Base-by-base conservation (phyloP, 2,113 vertebrate genomes). In the Pipa parva region DNA sequence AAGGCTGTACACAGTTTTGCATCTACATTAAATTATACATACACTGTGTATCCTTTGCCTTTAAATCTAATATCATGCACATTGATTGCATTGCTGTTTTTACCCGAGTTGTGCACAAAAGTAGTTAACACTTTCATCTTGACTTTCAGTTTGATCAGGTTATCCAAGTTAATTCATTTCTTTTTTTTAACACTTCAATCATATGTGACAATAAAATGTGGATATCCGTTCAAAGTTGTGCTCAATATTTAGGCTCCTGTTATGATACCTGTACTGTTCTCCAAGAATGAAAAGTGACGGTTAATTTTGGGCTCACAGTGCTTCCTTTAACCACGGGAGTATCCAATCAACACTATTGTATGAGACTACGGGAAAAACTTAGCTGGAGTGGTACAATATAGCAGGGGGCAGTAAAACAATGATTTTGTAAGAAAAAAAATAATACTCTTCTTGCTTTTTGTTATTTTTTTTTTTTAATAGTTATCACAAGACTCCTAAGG, bases 311-410 rank as follows among this genome's bases (percentile, higher is more conserved):
- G 15, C 63, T 48, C 37, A 39, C 37, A 20, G 27, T 10, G 52
- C 48, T 58, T 66, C 20, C 52, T 49, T 33, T 58, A 58, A 33
- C 39, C 63, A 33, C 63, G 58, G 37, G 63, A 58, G 10, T 18
- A 66, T 58, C 52, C 55, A 58, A 66, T 66, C 39, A 66, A 66
- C 63, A 66, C 63, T 49, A 66, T 57, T 58, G 52, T 58, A 66
- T 39, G 45, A 66, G 54, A 58, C 28, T 45, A 21, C 48, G 58
- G 42, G 45, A 49, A 55, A 58, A 37, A 42, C 42, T 55, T 66
- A 48, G 26, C 63, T 58, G 54, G 26, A 29, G 36, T 46, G 17
- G 15, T 45, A 45, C 26, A n/a, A 21, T 64, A 56, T 66, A 57
- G 63, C 18, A 66, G 26, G 63, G 42, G 49, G 37, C 54, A 57